Percentiles rank a stretch among this genome's conserved stretches.
These are phyloP conservation scores for Caloenas nicobarica DNA, from an alignment of 2,113 vertebrate species.

Conservation along the genomic window DNA sequence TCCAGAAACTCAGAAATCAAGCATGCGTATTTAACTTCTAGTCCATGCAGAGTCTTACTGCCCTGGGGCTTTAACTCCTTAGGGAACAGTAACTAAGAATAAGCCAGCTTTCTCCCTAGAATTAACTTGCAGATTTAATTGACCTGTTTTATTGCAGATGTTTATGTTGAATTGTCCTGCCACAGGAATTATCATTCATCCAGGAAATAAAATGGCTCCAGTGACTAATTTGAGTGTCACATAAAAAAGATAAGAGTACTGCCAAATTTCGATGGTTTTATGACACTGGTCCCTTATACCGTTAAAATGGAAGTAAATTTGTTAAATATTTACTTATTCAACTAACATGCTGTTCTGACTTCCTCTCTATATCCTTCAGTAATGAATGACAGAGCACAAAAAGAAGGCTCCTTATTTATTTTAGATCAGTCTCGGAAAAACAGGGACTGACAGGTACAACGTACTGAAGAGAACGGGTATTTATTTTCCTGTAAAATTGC, in stretches of 20 bases:
- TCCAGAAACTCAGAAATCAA: neutral
- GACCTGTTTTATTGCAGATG: neutral
- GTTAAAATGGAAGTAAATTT: neutral
- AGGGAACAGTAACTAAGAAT: neutral
- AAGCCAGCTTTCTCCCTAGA: neutral
- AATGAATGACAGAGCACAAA: conserved; percentile 12
- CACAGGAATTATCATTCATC: neutral
- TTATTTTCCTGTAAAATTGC: conserved; percentile 27
- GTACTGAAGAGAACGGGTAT: neutral
- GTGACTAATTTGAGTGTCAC: neutral
- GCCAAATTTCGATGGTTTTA: neutral
- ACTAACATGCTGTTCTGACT: neutral
- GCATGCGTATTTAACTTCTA: neutral
- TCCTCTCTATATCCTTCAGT: neutral
- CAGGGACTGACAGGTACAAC: neutral
- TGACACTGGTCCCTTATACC: neutral
- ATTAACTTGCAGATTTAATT: neutral
- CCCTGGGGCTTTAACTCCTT: neutral
- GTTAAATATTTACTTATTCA: conserved; percentile 19
- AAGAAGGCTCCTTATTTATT: neutral
- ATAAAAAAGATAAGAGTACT: neutral
- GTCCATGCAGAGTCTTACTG: neutral
- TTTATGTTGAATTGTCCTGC: neutral
- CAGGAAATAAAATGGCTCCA: neutral
- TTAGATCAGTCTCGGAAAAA: neutral